Percentiles rank a stretch among this genome's conserved stretches.
Conservation (phyloP, 2,113 vertebrate species). For the Rhynchopsitta pachyrhyncha region DNA sequence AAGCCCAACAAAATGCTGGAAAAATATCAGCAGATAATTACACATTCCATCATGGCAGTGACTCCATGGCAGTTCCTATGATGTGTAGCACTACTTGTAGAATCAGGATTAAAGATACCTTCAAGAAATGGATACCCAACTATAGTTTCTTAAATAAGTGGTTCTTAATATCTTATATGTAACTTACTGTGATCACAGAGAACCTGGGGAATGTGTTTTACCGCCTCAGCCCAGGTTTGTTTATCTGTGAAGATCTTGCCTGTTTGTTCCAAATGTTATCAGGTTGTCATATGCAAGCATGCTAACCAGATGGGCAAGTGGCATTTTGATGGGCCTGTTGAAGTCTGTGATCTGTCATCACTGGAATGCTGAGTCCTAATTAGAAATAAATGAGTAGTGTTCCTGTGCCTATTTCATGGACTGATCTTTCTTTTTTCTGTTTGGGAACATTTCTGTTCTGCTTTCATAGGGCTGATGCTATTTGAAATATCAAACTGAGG, state of each 20-base stretch:
- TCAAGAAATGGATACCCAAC: background rate
- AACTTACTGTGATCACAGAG: background rate
- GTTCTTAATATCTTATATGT: background rate
- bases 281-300: background rate
- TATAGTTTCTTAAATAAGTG: background rate
- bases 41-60: background rate
- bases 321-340: background rate
- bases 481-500: background rate
- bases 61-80: background rate
- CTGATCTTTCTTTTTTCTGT: background rate
- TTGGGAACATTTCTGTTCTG: background rate
- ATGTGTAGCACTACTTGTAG: background rate
- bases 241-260: background rate
- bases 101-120: background rate
- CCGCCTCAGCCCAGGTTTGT: background rate
- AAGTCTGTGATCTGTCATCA: background rate
- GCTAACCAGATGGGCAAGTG: background rate
- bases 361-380: background rate
- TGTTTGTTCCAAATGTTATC: background rate
- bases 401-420: background rate
- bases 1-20: background rate
- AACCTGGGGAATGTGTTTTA: background rate
- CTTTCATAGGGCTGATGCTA: background rate
- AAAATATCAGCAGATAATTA: background rate
- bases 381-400: background rate